A percentile compares a stretch with the other conserved stretches of the same genome.
Conservation (phyloP, 2,797 vertebrate genomes). For the Dallia pectoralis region DNA sequence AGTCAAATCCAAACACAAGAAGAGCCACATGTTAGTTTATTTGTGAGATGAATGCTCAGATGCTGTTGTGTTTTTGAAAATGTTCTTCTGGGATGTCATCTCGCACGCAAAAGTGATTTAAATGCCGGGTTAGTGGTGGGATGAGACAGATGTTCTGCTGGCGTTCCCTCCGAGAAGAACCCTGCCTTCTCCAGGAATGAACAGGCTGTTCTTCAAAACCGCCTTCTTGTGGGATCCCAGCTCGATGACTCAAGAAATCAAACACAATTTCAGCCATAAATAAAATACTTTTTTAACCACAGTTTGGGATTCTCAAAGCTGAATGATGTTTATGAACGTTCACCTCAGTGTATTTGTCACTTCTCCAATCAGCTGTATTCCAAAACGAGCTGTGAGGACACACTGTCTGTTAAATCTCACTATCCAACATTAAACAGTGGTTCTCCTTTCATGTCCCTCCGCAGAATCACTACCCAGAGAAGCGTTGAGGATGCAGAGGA, state of each 20-base stretch:
- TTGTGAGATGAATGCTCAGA: conserved; percentile 50
- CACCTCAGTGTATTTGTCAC: neutral
- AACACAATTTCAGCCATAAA: neutral
- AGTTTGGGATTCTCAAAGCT: neutral
- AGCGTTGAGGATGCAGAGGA: conserved; percentile 90
- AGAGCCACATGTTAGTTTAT: conserved; percentile 46
- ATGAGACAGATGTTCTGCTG: conserved; percentile 52
- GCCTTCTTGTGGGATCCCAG: conserved; percentile 18
- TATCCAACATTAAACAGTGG: neutral
- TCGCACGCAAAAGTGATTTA: conserved; percentile 15
- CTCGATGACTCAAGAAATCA: conserved; percentile 19
- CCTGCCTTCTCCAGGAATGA: conserved; percentile 17
- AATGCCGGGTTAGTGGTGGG: conserved; percentile 1
- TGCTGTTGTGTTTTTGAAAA: conserved; percentile 20
- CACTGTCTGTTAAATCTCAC: neutral
- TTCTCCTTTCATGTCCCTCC: neutral
- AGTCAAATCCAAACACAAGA: conserved; percentile 18
- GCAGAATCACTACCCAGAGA: conserved; percentile 83
- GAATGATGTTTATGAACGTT: neutral
- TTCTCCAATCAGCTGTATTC: neutral
- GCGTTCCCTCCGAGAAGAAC: conserved; percentile 18
- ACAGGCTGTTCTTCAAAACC: conserved; percentile 35
- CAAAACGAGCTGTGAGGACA: neutral
- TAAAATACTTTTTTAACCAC: neutral
- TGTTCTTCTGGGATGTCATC: conserved; percentile 25